These are phyloP conservation scores for Eupithecia dodoneata DNA, from an alignment of 2,888 invertebrate genomes.

Conservation along the genomic window DNA sequence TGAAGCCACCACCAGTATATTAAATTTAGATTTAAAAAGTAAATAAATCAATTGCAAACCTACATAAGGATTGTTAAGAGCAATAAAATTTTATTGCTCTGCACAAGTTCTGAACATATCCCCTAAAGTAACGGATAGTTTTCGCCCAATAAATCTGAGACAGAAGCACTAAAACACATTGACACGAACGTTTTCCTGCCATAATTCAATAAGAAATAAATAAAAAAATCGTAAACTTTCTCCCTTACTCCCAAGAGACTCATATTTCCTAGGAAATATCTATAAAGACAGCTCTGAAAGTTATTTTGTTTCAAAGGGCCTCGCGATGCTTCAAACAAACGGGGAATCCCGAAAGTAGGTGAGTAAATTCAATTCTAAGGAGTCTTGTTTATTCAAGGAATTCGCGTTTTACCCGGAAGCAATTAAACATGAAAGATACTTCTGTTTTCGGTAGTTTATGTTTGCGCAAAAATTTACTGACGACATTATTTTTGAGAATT, in stretches of 20 bases:
- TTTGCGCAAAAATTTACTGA: slow-evolving; percentile 8
- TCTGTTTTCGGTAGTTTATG: slow-evolving; percentile 20
- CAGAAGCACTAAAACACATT: slow-evolving; percentile 31
- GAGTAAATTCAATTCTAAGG: slow-evolving; percentile 48
- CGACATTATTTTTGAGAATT: neutral
- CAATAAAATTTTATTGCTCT: slow-evolving; percentile 4
- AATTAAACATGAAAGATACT: slow-evolving; percentile 44
- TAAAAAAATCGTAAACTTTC: slow-evolving; percentile 49
- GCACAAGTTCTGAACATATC: neutral
- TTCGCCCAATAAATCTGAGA: slow-evolving; percentile 30
- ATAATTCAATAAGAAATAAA: slow-evolving; percentile 46
- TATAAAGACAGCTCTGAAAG: slow-evolving; percentile 44
- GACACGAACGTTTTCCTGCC: slow-evolving; percentile 30
- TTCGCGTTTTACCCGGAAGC: slow-evolving; percentile 42
- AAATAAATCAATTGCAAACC: neutral
- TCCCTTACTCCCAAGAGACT: slow-evolving; percentile 44
- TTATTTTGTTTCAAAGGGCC: slow-evolving; percentile 55
- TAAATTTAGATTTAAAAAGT: neutral
- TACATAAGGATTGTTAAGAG: neutral
- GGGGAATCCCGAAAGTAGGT: slow-evolving; percentile 43
- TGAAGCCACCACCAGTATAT: neutral
- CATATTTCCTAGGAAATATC: slow-evolving; percentile 54
- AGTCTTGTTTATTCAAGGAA: slow-evolving; percentile 43
- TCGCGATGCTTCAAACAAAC: slow-evolving; percentile 39
- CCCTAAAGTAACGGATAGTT: slow-evolving; percentile 25